Percentiles rank a stretch among this genome's conserved stretches.
phyloP scores from a whole-genome alignment of 2,797 vertebrate species.

The Takifugu ocellatus region DNA sequence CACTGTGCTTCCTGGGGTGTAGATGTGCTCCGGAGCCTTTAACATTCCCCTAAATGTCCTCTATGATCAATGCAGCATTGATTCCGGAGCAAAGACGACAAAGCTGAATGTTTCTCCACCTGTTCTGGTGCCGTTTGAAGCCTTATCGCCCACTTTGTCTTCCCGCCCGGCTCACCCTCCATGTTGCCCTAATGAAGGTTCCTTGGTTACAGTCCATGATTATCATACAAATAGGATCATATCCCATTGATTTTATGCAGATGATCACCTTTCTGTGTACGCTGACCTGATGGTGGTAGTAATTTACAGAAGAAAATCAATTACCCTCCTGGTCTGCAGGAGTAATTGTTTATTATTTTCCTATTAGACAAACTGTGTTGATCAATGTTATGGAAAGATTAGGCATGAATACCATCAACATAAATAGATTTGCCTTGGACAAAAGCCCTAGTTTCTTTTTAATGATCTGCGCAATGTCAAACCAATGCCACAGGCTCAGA shows the following conservation, averaged over 20 bases:
- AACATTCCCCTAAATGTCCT: slow-evolving; percentile 1
- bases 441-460: slow-evolving; percentile 88
- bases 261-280: slow-evolving; percentile 94
- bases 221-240: slow-evolving; percentile 88
- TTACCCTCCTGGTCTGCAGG: slow-evolving; percentile 87
- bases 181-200: slow-evolving; percentile 44
- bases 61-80: not conserved
- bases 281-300: slow-evolving; percentile 82
- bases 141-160: slow-evolving; percentile 4
- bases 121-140: not conserved
- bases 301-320: slow-evolving; percentile 97
- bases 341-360: slow-evolving; percentile 99
- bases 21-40: slow-evolving; percentile 2
- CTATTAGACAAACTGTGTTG: slow-evolving; percentile 96
- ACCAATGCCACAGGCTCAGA: slow-evolving; percentile 84
- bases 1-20: too few species aligned
- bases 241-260: slow-evolving; percentile 98
- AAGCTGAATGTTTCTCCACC: slow-evolving; percentile 2
- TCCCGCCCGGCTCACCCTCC: slow-evolving; percentile 28
- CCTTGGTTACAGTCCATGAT: slow-evolving; percentile 75
- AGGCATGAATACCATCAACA: slow-evolving; percentile 93
- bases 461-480: slow-evolving; percentile 93
- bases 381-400: slow-evolving; percentile 94
- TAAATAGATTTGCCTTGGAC: slow-evolving; percentile 93
- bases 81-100: not conserved